Conservation (phyloP, 2,888 invertebrate species). For the Drosophila acutilabella region DNA sequence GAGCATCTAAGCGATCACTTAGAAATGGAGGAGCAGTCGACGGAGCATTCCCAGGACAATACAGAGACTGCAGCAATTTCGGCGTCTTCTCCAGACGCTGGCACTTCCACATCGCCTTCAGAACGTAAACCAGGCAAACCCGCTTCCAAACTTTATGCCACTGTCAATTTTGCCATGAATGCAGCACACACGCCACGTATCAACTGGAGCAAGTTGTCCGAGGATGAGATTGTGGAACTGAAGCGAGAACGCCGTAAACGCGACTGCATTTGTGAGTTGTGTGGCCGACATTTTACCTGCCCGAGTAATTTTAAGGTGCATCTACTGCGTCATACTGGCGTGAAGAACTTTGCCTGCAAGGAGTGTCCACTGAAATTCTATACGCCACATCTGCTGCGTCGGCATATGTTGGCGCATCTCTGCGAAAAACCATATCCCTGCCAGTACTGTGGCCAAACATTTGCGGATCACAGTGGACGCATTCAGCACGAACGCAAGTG, state of each 20-base stretch:
- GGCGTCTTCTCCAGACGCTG: not conserved
- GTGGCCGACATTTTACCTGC: conserved; percentile 67
- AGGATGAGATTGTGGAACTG: conserved; percentile 58
- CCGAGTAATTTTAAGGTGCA: conserved; percentile 73
- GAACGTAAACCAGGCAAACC: not conserved
- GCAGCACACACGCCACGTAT: conserved; percentile 49
- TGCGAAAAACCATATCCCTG: conserved; percentile 59
- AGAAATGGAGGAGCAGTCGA: not conserved
- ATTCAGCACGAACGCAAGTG: conserved; percentile 71
- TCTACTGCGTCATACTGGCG: conserved; percentile 62
- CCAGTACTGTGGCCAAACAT: conserved; percentile 61
- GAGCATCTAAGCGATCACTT: conserved; percentile 1
- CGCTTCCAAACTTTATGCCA: conserved; percentile 29
- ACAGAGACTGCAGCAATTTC: conserved; percentile 4
- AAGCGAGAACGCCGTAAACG: conserved; percentile 69
- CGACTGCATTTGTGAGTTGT: conserved; percentile 70
- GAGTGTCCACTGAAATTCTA: conserved; percentile 62
- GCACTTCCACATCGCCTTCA: not conserved
- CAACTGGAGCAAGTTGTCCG: conserved; percentile 63
- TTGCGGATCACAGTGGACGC: conserved; percentile 68
- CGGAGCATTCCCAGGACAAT: not conserved
- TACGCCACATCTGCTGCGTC: conserved; percentile 64
- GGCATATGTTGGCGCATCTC: conserved; percentile 55
- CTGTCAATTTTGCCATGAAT: conserved; percentile 53
- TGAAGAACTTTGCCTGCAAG: conserved; percentile 56